phyloP scores from a whole-genome alignment of 2,888 invertebrate genomes.

The Rhagophthalmus giganteus region DNA sequence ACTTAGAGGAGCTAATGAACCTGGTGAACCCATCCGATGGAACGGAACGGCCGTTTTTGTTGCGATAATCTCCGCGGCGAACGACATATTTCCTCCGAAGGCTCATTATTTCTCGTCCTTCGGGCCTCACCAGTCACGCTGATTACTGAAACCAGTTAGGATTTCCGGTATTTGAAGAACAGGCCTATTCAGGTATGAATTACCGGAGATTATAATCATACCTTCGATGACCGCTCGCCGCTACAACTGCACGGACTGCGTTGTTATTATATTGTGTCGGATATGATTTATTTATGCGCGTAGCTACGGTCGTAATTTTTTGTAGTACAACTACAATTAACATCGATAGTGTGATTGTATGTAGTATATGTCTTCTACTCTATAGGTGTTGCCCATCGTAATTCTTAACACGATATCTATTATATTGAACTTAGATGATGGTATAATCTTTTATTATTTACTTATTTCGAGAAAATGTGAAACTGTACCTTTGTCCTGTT shows the following conservation, averaged over 20 bases:
- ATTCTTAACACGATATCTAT: too few species aligned
- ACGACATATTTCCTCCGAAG: constrained; percentile 51
- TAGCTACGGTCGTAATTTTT: constrained; percentile 32
- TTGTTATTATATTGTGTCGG: constrained; percentile 27
- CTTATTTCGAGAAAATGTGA: too few species aligned
- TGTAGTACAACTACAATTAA: constrained; percentile 30
- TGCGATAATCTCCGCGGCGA: constrained; percentile 40
- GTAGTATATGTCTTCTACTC: too few species aligned
- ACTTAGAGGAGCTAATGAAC: constrained; percentile 41
- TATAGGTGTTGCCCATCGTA: too few species aligned
- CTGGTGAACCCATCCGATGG: constrained; percentile 40
- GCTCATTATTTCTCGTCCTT: constrained; percentile 53
- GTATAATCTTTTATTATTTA: too few species aligned
- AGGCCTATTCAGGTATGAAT: constrained; percentile 31
- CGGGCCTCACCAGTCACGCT: constrained; percentile 54
- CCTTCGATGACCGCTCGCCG: constrained; percentile 31
- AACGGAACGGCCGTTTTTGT: constrained; percentile 37
- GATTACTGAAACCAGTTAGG: constrained; percentile 53
- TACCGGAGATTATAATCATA: constrained; percentile 35
- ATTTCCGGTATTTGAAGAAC: constrained; percentile 46
- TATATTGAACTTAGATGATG: too few species aligned
- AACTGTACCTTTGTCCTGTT: too few species aligned
- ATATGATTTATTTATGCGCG: constrained; percentile 36
- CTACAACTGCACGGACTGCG: constrained; percentile 19
- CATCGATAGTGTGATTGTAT: constrained; percentile 11